These are phyloP conservation scores for Stylophora pistillata DNA, from an alignment of 64 coral and sea anemone genomes.

Conservation along the genomic window DNA sequence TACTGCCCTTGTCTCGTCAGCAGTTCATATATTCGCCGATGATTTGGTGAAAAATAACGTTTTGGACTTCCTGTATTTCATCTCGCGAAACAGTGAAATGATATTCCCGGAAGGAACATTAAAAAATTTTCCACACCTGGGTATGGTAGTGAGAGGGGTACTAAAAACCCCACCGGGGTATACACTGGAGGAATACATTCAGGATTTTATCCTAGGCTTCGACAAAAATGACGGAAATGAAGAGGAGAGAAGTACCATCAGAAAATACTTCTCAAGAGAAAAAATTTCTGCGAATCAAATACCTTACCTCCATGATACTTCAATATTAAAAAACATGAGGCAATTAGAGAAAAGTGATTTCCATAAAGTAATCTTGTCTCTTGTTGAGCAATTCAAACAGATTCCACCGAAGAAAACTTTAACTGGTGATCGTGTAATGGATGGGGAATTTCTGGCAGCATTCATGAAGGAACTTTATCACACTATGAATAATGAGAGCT, in stretches of 20 bases:
- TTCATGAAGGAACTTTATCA: conserved; percentile 8
- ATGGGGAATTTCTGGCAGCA: conserved; percentile 15
- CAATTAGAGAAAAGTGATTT: not conserved
- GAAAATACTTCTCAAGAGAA: conserved; percentile 16
- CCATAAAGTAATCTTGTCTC: not conserved
- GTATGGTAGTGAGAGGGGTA: conserved; percentile 9
- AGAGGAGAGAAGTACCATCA: conserved; percentile 27
- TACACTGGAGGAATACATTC: conserved; percentile 24
- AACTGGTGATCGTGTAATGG: not conserved
- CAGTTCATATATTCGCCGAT: conserved; percentile 18
- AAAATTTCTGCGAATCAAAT: conserved; percentile 34
- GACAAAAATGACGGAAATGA: conserved; percentile 30
- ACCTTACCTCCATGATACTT: not conserved
- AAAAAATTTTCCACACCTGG: conserved; percentile 27
- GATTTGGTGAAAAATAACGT: conserved; percentile 16
- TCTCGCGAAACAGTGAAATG: conserved; percentile 22
- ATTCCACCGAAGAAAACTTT: conserved; percentile 26
- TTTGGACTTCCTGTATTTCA: conserved; percentile 29
- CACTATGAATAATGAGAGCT: conserved; percentile 39
- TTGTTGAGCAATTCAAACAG: conserved; percentile 2
- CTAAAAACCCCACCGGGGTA: not conserved
- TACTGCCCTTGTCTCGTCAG: conserved; percentile 54
- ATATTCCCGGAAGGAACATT: conserved; percentile 23
- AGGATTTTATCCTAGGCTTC: conserved; percentile 8
- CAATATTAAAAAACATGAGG: conserved; percentile 49